These are phyloP conservation scores for Latrodectus geometricus DNA, from an alignment of 1,140 invertebrate species.

Conservation along the genomic window DNA sequence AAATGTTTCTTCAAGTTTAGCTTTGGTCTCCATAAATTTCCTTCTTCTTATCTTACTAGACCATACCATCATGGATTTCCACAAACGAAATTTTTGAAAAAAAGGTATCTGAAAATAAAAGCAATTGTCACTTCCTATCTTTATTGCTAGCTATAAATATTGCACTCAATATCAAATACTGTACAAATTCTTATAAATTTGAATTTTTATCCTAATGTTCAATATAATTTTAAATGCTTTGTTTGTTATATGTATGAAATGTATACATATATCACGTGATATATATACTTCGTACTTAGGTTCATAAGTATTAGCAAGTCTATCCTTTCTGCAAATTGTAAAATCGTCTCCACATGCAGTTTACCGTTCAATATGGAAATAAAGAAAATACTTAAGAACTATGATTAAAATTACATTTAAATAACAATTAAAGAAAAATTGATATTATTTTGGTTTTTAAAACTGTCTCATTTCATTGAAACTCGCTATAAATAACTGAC, in stretches of 20 bases:
- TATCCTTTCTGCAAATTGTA: no score
- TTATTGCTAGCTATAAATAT: not conserved
- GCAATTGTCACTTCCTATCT: not conserved
- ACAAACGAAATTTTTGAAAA: slow-evolving; percentile 8
- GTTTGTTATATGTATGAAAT: not conserved
- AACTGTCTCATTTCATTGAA: no score
- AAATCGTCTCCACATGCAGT: no score
- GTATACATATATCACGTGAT: not conserved
- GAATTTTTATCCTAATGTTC: not conserved
- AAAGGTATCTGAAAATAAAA: slow-evolving; percentile 7
- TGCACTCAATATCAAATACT: not conserved
- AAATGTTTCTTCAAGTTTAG: slow-evolving; percentile 28
- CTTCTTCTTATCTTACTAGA: slow-evolving; percentile 10
- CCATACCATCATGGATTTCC: slow-evolving; percentile 48
- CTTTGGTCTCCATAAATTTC: slow-evolving; percentile 30
- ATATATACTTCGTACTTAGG: not conserved
- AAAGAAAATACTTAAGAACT: no score
- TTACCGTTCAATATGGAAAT: no score
- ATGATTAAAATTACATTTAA: no score
- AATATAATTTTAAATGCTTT: not conserved
- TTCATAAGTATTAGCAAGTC: not conserved
- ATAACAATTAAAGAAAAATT: no score
- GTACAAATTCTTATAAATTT: not conserved
- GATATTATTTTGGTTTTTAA: no score
- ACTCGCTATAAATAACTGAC: no score